Base-by-base conservation (phyloP, 37 sponge, comb jelly and placozoan genomes). In the Cliona cf. orientalis region DNA sequence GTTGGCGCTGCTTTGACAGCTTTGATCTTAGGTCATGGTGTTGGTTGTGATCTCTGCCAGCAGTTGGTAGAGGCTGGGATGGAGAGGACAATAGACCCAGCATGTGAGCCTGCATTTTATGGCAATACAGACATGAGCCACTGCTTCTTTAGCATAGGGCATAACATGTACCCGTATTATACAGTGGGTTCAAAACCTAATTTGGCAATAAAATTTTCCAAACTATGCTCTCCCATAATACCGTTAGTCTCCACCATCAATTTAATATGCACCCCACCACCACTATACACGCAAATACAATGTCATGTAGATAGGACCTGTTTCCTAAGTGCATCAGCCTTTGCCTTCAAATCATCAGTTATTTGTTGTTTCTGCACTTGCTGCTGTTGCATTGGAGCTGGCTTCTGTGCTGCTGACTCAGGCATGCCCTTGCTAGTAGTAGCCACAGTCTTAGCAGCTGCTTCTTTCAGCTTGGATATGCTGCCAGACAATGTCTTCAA, bases 401-500 rank as follows among this genome's bases (percentile, higher is more conserved):
- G 58, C 17, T 59, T 60, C 37, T 75, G 26, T 44, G 58, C 55
- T 40, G 41, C 34, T 46, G 3, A 31, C 5, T 11, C 40, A 17
- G 6, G 31, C 34, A 31, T 40, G 37, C 72, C 73, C 60, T 79
- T 46, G 0, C 31, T 64, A 45, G 42, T 35, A 46, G 22, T 74
- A 57, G 46, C 67, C 58, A 46, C 66, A 19, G 90, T 66, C 46
- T 78, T 74, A 19, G 74, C 73, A 3, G 72, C 91, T 17, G 67
- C 76, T 2, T 90, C 75, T n/a, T 74, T 73, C 57, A 86, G 81
- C 45, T 84, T 81, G 2, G 60, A 23, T 23, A 85, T 86, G 26
- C 55, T 80, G 7, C 72, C 26, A 36, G 81, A 86, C 34, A 90
- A 76, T n/a, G 71, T 61, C 63, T 80, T 90, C n/a, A 90, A 42